Evolutionary conservation across 1,140 invertebrate species (phyloP).

Genomic region (Oryzaephilus surinamensis): DNA sequence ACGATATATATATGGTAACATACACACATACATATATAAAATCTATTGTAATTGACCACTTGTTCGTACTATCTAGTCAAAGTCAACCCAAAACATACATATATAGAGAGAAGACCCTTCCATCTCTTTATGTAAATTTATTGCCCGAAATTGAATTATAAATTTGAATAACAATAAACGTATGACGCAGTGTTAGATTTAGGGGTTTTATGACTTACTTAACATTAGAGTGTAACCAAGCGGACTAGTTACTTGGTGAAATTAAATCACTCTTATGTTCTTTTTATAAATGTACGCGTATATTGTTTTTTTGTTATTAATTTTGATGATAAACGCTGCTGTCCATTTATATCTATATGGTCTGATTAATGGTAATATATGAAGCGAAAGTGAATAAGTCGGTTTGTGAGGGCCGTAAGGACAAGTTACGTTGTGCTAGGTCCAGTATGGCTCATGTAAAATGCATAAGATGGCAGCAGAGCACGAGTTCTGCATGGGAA

Average conservation of each 20-base stretch:
- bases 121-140: constrained; percentile 34
- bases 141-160: constrained; percentile 34
- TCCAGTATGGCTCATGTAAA: constrained; percentile 42
- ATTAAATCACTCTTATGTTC: no score
- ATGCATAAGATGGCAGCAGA: constrained; percentile 41
- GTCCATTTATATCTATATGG: no score
- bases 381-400: constrained; percentile 30
- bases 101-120: constrained; percentile 17
- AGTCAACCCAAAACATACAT: constrained; percentile 6
- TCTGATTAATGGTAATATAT: no score
- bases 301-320: no score
- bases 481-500: constrained; percentile 33
- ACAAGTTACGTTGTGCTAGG: constrained; percentile 35
- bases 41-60: constrained; percentile 22
- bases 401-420: constrained; percentile 23
- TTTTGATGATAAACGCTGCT: no score
- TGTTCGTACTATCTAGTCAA: constrained; percentile 15
- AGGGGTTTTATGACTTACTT: constrained; percentile 23
- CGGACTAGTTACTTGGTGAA: no score
- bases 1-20: no score
- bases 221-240: no score
- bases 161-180: constrained; percentile 36
- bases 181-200: constrained; percentile 28
- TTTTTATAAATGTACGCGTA: no score
- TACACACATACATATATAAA: no score